These are phyloP conservation scores for cat (Felis catus) DNA, from an alignment of 2,113 vertebrate genomes.

Conservation along the genomic window F.catus_Fca126_mat1.0 CM031425.1:20635001-20635500, in stretches of 20 bases:
- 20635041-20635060: background rate
- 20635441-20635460: background rate
- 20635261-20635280: conserved; percentile 59
- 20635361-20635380: conserved; percentile 95
- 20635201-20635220: background rate
- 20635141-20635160: background rate
- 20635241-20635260: too few species aligned
- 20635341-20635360: conserved; percentile 97
- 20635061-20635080: background rate
- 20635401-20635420: conserved; percentile 60
- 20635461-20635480: background rate
- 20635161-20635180: background rate
- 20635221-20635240: background rate
- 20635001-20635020: background rate
- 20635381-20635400: conserved; percentile 98
- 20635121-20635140: background rate
- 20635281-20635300: conserved; percentile 96
- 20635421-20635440: background rate
- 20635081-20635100: background rate
- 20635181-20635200: background rate
- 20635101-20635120: background rate
- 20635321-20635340: conserved; percentile 98
- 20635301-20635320: conserved; percentile 98
- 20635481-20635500: background rate
- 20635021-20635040: background rate